These are phyloP conservation scores for Arctocebus calabarensis DNA, from an alignment of 2,797 vertebrate species.

Conservation along the genomic window DNA sequence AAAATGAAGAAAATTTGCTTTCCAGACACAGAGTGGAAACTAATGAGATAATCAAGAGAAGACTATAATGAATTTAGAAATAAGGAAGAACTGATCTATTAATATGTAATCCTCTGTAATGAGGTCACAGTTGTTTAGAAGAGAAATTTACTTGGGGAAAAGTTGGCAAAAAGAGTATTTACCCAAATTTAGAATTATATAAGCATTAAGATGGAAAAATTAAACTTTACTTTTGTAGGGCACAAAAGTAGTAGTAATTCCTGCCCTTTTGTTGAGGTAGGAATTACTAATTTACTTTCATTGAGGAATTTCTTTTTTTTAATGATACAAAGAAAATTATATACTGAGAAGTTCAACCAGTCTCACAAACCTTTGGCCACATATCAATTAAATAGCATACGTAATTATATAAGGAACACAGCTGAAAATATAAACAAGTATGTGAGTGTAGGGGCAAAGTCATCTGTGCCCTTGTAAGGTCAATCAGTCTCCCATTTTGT, in stretches of 20 bases:
- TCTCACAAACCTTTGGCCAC: not conserved
- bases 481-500: too few species aligned
- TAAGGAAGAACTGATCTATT: not conserved
- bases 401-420: not conserved
- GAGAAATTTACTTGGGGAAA: not conserved
- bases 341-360: not conserved
- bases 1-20: conserved; percentile 5
- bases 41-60: conserved; percentile 19
- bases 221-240: not conserved
- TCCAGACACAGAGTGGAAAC: conserved; percentile 6
- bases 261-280: too few species aligned
- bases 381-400: not conserved
- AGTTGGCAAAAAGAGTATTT: not conserved
- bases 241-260: not conserved
- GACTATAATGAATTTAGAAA: not conserved
- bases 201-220: conserved; percentile 32
- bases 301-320: conserved; percentile 13
- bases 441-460: not conserved
- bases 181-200: conserved; percentile 35
- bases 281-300: not conserved
- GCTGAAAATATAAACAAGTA: not conserved
- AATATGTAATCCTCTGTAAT: not conserved
- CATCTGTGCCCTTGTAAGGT: too few species aligned
- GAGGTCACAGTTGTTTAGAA: not conserved
- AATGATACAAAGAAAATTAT: conserved; percentile 46